Conservation (phyloP, 2,888 invertebrate genomes). For the Andricus curvator region DNA sequence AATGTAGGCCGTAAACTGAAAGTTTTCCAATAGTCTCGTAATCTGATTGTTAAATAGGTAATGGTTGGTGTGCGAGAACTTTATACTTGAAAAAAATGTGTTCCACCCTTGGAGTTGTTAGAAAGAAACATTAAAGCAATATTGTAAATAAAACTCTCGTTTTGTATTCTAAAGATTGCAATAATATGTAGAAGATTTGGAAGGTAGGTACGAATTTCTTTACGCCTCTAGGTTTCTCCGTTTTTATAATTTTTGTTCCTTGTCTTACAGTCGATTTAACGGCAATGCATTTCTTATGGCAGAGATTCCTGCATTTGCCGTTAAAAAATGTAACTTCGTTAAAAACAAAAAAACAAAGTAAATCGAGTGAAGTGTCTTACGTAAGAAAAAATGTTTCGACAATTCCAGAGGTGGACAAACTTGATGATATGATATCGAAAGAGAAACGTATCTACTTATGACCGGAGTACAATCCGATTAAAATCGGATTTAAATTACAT, state of each 20-base stretch:
- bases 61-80: slow-evolving; percentile 21
- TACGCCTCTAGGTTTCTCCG: slow-evolving; percentile 60
- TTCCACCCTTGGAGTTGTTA: slow-evolving; percentile 74
- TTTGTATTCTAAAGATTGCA: slow-evolving; percentile 53
- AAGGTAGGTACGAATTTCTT: slow-evolving; percentile 74
- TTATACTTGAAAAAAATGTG: slow-evolving; percentile 53
- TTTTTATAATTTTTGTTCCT: slow-evolving; percentile 51
- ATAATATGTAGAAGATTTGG: slow-evolving; percentile 49
- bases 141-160: slow-evolving; percentile 57
- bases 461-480: slow-evolving; percentile 62
- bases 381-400: slow-evolving; percentile 47
- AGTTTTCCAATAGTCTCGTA: slow-evolving; percentile 28
- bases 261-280: slow-evolving; percentile 53
- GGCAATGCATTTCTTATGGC: slow-evolving; percentile 78
- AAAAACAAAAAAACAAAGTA: not conserved
- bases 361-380: not conserved
- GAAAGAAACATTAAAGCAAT: slow-evolving; percentile 46
- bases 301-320: slow-evolving; percentile 64
- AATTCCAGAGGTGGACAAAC: slow-evolving; percentile 75
- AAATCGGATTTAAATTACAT: not conserved
- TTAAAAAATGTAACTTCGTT: slow-evolving; percentile 48
- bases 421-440: slow-evolving; percentile 49
- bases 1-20: slow-evolving; percentile 10
- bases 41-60: slow-evolving; percentile 29
- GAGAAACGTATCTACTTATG: slow-evolving; percentile 69